Conservation (phyloP, 2,888 invertebrate species). For the Diploptera punctata region DNA sequence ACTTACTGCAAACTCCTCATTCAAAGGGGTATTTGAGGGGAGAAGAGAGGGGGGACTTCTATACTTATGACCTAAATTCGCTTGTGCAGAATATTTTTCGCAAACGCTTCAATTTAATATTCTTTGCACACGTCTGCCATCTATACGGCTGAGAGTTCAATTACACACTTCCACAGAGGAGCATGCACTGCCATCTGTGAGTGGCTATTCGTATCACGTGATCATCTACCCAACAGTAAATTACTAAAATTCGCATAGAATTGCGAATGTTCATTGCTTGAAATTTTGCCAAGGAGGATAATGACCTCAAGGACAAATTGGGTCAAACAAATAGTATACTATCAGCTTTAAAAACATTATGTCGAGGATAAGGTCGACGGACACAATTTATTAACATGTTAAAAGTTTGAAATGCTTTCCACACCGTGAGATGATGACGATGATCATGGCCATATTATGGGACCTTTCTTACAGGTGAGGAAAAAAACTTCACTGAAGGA, state of each 20-base stretch:
- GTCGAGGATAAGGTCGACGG: no score
- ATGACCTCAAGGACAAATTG: background rate
- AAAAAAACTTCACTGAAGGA: no score
- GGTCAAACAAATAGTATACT: background rate
- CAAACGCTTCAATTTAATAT: background rate
- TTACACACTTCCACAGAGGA: background rate
- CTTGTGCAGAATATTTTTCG: constrained; percentile 25
- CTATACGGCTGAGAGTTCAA: background rate
- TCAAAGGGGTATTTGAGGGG: background rate
- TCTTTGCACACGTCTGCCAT: constrained; percentile 3
- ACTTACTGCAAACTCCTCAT: constrained; percentile 1
- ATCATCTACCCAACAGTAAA: background rate
- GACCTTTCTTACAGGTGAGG: no score
- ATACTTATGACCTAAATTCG: constrained; percentile 26
- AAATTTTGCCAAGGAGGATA: constrained; percentile 9
- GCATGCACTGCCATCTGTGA: background rate
- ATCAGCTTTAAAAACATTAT: constrained; percentile 4
- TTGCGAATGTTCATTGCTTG: constrained; percentile 3
- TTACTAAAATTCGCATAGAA: background rate
- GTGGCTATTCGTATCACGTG: background rate
- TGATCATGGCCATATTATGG: no score
- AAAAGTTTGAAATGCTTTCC: no score
- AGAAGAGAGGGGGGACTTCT: constrained; percentile 7
- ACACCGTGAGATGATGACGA: no score
- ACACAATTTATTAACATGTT: no score